Evolutionary conservation across 2,113 vertebrate species (phyloP).

Genomic region (Orycteropus afer): DNA sequence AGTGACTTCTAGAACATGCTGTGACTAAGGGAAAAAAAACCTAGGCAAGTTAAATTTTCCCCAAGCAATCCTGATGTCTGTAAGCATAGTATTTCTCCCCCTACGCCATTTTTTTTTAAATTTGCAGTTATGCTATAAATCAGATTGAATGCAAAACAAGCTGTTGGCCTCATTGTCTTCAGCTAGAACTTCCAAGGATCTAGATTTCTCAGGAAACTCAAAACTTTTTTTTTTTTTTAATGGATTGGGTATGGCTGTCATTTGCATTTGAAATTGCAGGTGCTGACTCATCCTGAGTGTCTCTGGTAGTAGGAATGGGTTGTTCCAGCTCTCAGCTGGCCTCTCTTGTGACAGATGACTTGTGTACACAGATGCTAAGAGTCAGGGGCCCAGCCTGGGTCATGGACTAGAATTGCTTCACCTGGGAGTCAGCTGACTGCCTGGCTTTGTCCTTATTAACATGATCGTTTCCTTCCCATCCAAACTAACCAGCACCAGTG

Average conservation of each 20-base stretch:
- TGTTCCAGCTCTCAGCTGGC: background rate
- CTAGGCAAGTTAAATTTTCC: background rate
- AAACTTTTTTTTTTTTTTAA: background rate
- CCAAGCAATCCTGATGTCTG: background rate
- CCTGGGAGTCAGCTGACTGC: too few species aligned
- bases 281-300: background rate
- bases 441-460: background rate
- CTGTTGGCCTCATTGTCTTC: background rate
- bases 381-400: background rate
- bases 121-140: background rate
- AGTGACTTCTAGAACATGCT: background rate
- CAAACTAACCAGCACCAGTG: background rate
- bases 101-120: too few species aligned
- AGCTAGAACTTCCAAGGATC: background rate
- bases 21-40: background rate
- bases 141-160: background rate
- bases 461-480: background rate
- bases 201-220: conserved; percentile 14
- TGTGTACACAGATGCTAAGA: background rate
- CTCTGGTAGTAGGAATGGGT: background rate
- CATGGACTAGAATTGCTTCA: background rate
- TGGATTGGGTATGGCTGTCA: background rate
- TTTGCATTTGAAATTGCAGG: background rate
- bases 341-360: background rate
- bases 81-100: background rate